Base-by-base conservation (phyloP, 1,140 invertebrate genomes). In the Drosophila yakuba region DNA sequence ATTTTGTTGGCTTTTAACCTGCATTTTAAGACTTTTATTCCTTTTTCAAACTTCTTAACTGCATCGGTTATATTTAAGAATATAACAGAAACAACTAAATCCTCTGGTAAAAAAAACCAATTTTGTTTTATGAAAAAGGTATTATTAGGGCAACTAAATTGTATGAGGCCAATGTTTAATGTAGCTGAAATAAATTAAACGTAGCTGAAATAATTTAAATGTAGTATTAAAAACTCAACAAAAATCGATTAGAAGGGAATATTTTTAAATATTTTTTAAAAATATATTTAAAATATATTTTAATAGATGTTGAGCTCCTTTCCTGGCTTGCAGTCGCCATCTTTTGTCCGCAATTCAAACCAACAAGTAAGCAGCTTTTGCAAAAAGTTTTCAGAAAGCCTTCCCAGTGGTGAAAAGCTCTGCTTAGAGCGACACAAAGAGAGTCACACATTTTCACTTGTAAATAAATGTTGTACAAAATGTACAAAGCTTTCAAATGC, bases 361-460 rank as follows among this genome's bases (percentile, higher is more conserved):
- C 17, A 3, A 15, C 23, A n/a, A 15, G 43, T 7, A 55, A 25
- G 20, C 28, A 64, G 60, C 45, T 66, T 66, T 39, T 6, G 1
- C 28, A 3, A 44, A 11, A 44, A 25, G 47, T 48, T 23, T 66
- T 1, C 1, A 20, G 15, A 15, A 54, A 38, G 45, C 64, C 15
- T 17, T 35, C 2, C 2, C 0, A 2, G 43, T 60, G 71, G 57
- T 80, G 76, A 73, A 84, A 84, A 84, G 80, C 80, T 84, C 25
- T 2, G 12, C 2, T 14, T 25, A 8, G 20, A 28, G 10, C 12
- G 20, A 38, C 14, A 44, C 2, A 23, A 62, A 73, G 48, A 79
- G 63, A 57, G 15, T 0, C 4, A 6, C n/a, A 6, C 3, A 45
- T 14, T 8, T 39, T n/a, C 47, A 36, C 20, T 20, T 20, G 20